These are phyloP conservation scores for Centropristis striata DNA, from an alignment of 2,113 vertebrate species.

Conservation along the genomic window DNA sequence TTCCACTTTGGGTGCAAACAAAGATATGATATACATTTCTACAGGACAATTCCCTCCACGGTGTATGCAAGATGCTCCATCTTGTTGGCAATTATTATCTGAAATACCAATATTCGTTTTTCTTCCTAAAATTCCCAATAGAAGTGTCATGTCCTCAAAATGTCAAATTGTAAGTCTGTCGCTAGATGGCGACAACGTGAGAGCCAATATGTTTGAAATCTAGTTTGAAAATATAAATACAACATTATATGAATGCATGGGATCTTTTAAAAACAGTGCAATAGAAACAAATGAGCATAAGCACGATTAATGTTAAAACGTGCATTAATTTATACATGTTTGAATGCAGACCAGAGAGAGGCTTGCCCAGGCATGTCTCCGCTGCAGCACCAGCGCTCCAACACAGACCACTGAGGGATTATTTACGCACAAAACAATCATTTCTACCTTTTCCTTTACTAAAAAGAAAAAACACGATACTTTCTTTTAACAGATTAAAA, in stretches of 20 bases:
- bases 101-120: not conserved
- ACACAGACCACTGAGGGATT: not conserved
- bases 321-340: no score
- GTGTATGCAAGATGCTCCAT: no score
- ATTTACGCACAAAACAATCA: not conserved
- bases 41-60: no score
- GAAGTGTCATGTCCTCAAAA: not conserved
- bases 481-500: not conserved
- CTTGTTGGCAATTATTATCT: not conserved
- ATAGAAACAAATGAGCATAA: no score
- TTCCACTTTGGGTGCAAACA: not conserved
- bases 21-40: not conserved
- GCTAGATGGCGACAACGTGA: constrained; percentile 5
- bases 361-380: constrained; percentile 75
- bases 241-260: no score
- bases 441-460: not conserved
- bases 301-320: no score
- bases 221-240: not conserved
- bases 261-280: no score
- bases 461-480: not conserved
- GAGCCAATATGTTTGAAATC: not conserved
- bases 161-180: no score
- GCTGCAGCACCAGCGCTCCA: not conserved
- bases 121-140: not conserved
- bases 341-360: constrained; percentile 1